A percentile compares a stretch with the other conserved stretches of the same genome.
These are phyloP conservation scores for Margarornis squamiger DNA, from an alignment of 2,797 vertebrate species.

Conservation along the genomic window DNA sequence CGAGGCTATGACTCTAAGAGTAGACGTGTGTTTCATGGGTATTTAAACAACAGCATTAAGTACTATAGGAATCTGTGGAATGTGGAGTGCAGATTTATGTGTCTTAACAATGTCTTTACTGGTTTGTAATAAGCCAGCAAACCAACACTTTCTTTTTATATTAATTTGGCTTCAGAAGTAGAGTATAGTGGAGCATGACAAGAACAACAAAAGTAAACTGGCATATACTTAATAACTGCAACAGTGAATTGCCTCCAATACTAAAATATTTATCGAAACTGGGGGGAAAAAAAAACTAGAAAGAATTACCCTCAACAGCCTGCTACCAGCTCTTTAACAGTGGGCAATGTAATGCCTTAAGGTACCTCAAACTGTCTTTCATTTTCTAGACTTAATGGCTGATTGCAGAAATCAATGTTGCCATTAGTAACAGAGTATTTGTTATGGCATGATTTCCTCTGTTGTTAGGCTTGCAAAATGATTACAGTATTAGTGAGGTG, in stretches of 20 bases:
- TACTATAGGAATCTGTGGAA: conserved; percentile 82
- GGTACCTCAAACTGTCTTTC: conserved; percentile 82
- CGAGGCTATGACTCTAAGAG: conserved; percentile 67
- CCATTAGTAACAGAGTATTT: conserved; percentile 85
- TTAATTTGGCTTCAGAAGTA: conserved; percentile 70
- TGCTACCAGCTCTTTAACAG: conserved; percentile 72
- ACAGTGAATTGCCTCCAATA: conserved; percentile 48
- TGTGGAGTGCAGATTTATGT: conserved; percentile 76
- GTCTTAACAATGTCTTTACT: conserved; percentile 77
- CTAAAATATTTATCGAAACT: conserved; percentile 57
- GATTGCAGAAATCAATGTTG: conserved; percentile 87
- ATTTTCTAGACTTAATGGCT: conserved; percentile 84
- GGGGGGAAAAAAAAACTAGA: background rate
- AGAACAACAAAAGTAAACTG: conserved; percentile 66
- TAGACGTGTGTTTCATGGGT: conserved; percentile 80
- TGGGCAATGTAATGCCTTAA: conserved; percentile 76
- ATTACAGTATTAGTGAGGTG: conserved; percentile 80
- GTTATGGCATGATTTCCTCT: conserved; percentile 83
- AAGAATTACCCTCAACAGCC: conserved; percentile 65
- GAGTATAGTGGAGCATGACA: conserved; percentile 61
- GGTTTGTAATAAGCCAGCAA: conserved; percentile 70
- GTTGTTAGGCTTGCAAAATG: conserved; percentile 80
- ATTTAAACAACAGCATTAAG: conserved; percentile 83
- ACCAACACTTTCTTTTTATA: conserved; percentile 68
- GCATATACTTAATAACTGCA: conserved; percentile 63